A percentile compares a stretch with the other conserved stretches of the same genome.
These are phyloP conservation scores for Passer montanus DNA, from an alignment of 2,113 vertebrate genomes.

Conservation along the genomic window DNA sequence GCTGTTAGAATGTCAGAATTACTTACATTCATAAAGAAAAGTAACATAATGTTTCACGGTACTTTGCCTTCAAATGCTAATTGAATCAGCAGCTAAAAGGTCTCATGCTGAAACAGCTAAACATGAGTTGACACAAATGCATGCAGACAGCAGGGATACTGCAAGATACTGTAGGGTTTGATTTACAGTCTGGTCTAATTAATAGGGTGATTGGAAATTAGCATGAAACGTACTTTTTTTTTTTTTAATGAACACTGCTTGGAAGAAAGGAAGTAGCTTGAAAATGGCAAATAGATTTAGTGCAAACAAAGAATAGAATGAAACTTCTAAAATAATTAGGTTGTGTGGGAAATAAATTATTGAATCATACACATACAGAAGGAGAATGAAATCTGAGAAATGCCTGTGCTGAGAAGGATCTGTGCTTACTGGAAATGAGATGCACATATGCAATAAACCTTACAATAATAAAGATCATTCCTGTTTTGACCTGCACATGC, in stretches of 20 bases:
- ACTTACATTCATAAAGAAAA: background rate
- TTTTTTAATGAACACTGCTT: background rate
- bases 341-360: background rate
- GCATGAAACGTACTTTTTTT: background rate
- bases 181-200: background rate
- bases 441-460: background rate
- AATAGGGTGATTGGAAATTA: background rate
- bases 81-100: background rate
- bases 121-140: background rate
- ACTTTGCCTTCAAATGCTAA: background rate
- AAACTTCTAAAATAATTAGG: background rate
- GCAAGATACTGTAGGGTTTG: background rate
- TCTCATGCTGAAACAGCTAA: background rate
- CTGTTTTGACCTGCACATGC: background rate
- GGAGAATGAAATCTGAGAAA: background rate
- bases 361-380: background rate
- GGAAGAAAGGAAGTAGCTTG: background rate
- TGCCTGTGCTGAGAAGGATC: background rate
- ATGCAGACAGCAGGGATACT: background rate
- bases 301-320: background rate
- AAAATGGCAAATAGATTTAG: background rate
- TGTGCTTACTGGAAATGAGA: background rate
- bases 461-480: background rate
- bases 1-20: background rate
- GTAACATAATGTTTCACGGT: background rate